Base-by-base conservation (phyloP, 1,140 invertebrate genomes). In the Drosophila repletoides region DNA sequence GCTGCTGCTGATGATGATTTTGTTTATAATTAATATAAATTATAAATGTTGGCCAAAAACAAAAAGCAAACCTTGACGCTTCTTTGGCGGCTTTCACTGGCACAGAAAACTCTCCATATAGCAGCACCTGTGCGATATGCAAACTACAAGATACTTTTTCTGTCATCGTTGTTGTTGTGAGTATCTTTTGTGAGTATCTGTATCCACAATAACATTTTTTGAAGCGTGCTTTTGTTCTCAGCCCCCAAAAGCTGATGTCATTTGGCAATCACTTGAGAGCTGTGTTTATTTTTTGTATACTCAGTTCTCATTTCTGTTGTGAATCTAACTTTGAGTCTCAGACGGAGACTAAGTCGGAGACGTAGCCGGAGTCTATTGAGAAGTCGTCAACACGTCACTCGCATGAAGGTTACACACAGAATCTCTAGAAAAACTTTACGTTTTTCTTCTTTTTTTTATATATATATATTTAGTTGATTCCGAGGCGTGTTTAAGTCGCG, bases 341-440 rank as follows among this genome's bases (percentile, higher is more conserved):
- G 5, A 6, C 41, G 26, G 22, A 7, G 26, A 19, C 28, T 48
- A 15, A 19, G 31, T 19, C 22, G n/a, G 6, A 19, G 22, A 22
- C 22, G 5, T 17, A 26, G 60, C 24, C 17, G 40, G 10, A 6
- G 46, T 48, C 41, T 24, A 58, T 31, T 72, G 73, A 72, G 69
- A 70, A 83, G 55, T 61, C 74, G 59, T 63, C 66, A 64, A 26
- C 65, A 45, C 68, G 71, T 75, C 73, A 76, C 66, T 49, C 64
- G 40, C 14, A 28, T 58, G 79, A 83, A 83, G 79, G 80, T 83
- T 83, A 58, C 61, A 48, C 72, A 80, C 41, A 77, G 53, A 66
- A 69, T 73, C 10, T 33, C 46, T 43, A 45, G 26, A 34, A 69
- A 36, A 74, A 67, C 45, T 38, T 73, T 61, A n/a, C n/a, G n/a